Evolutionary conservation across 2,113 vertebrate species (phyloP).

Genomic region (Excalfactoria chinensis): DNA sequence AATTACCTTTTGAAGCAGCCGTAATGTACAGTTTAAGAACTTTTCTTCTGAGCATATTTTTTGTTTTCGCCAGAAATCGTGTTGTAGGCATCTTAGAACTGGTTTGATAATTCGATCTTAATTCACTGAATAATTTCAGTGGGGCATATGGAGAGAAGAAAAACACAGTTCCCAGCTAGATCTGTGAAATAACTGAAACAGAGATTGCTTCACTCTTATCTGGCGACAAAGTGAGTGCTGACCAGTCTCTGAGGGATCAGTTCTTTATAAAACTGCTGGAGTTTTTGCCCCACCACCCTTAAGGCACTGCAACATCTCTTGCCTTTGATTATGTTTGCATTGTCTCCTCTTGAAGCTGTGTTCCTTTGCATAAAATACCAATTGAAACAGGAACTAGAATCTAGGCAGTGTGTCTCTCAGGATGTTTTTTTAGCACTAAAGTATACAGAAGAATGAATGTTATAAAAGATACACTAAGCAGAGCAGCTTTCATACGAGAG

Average conservation of each 20-base stretch:
- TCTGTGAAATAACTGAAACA: not conserved
- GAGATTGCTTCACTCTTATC: not conserved
- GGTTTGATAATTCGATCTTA: conserved; percentile 8
- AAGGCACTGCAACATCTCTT: not conserved
- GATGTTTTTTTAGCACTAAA: not conserved
- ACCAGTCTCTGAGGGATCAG: not conserved
- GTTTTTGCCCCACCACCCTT: not conserved
- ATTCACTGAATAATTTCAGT: not conserved
- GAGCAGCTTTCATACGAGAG: not conserved
- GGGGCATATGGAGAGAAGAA: not conserved
- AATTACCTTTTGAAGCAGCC: not conserved
- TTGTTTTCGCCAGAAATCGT: not conserved
- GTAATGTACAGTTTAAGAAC: not conserved
- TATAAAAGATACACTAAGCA: not conserved
- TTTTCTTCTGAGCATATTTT: not conserved
- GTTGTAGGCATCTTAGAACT: not conserved
- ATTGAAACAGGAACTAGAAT: not conserved
- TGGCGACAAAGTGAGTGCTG: fast-evolving
- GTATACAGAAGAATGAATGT: not conserved
- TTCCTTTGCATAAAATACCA: not conserved
- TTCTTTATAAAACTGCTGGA: not conserved
- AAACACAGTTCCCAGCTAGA: not conserved
- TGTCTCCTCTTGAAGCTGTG: not conserved
- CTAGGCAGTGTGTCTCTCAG: not conserved
- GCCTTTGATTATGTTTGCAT: not conserved